Conservation (phyloP, 2,113 vertebrate genomes). For the Thermophis baileyi region DNA sequence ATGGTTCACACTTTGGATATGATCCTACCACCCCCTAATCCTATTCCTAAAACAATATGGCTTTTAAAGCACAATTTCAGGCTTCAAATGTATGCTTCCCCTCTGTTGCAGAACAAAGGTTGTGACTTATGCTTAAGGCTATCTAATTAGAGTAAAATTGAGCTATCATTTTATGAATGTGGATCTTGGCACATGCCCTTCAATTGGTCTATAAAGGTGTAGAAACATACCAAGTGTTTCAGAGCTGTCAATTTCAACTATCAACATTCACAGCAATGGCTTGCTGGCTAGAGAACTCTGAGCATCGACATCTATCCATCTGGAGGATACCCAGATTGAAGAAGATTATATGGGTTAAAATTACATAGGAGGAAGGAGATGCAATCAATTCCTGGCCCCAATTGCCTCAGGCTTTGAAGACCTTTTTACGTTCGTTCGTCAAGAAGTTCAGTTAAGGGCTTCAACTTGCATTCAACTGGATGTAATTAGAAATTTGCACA, state of each 20-base stretch:
- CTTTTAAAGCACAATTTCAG: background rate
- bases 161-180: background rate
- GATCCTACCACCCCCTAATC: background rate
- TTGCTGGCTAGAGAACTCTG: background rate
- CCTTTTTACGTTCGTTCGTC: background rate
- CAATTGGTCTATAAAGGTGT: background rate
- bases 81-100: background rate
- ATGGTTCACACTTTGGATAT: background rate
- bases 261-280: background rate
- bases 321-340: background rate
- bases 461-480: background rate
- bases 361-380: background rate
- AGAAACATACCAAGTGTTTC: background rate
- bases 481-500: background rate
- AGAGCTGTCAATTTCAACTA: background rate
- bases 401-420: background rate
- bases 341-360: background rate
- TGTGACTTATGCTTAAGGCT: background rate
- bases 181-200: background rate
- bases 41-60: background rate
- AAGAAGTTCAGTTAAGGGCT: background rate
- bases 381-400: background rate
- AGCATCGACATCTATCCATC: background rate
- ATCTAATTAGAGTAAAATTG: background rate
- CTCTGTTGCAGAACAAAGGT: background rate